Conservation (phyloP, 2,888 invertebrate genomes). For the Metopia argyrocephala region DNA sequence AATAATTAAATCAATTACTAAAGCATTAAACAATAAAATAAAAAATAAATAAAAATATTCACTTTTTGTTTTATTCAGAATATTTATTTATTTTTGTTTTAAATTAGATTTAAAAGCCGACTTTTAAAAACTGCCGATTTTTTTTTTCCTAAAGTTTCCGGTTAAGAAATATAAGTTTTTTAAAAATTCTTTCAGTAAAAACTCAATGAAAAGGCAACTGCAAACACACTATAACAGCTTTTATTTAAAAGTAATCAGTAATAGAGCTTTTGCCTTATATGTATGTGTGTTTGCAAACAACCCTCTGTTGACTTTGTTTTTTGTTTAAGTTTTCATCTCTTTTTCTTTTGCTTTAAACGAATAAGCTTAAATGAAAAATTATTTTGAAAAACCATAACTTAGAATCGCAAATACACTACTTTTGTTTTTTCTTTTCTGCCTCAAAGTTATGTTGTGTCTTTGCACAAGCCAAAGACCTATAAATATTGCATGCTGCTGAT, state of each 20-base stretch:
- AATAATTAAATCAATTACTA: slow-evolving; percentile 61
- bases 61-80: background rate
- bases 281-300: slow-evolving; percentile 23
- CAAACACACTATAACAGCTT: slow-evolving; percentile 25
- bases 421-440: slow-evolving; percentile 21
- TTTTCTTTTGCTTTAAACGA: background rate
- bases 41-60: background rate
- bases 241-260: slow-evolving; percentile 6
- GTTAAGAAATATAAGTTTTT: slow-evolving; percentile 21
- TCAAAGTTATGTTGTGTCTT: slow-evolving; percentile 61
- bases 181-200: background rate
- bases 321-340: background rate
- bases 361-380: slow-evolving; percentile 20
- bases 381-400: background rate
- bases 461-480: slow-evolving; percentile 74
- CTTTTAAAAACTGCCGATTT: slow-evolving; percentile 56
- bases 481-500: slow-evolving; percentile 75
- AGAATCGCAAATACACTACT: slow-evolving; percentile 48
- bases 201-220: background rate
- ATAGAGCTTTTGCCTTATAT: slow-evolving; percentile 3
- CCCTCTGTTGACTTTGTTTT: slow-evolving; percentile 31
- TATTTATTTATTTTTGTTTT: slow-evolving; percentile 1
- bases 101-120: background rate
- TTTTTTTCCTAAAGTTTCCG: slow-evolving; percentile 61
- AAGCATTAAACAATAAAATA: slow-evolving; percentile 38